Conservation (phyloP, 2,888 invertebrate genomes). For the Aromia moschata region DNA sequence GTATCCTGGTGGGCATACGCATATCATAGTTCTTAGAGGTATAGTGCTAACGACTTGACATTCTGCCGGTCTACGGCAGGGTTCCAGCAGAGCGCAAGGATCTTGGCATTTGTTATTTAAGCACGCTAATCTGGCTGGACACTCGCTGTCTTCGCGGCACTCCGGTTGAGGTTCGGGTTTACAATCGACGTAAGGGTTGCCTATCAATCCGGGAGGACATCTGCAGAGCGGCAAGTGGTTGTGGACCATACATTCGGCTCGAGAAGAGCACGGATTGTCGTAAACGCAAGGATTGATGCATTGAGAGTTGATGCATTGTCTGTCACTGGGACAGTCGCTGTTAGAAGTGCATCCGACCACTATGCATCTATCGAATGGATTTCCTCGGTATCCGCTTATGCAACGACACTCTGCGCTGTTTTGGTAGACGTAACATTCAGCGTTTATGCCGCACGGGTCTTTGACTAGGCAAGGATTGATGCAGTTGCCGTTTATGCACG, state of each 20-base stretch:
- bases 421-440: conserved; percentile 80
- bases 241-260: conserved; percentile 82
- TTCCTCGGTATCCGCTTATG: conserved; percentile 81
- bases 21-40: conserved; percentile 89
- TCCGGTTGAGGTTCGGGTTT: conserved; percentile 76
- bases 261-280: conserved; percentile 78
- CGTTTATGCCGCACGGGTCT: conserved; percentile 82
- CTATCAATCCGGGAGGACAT: conserved; percentile 78
- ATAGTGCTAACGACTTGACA: conserved; percentile 84
- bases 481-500: conserved; percentile 86
- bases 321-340: conserved; percentile 86
- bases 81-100: conserved; percentile 80
- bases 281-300: conserved; percentile 86
- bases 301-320: conserved; percentile 85
- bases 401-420: conserved; percentile 83
- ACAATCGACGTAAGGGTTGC: conserved; percentile 86
- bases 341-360: conserved; percentile 86
- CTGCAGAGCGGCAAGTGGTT: conserved; percentile 88
- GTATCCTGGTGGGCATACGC: conserved; percentile 89
- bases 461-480: conserved; percentile 85
- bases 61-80: conserved; percentile 81
- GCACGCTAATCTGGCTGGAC: conserved; percentile 82
- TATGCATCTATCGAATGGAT: conserved; percentile 77
- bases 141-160: conserved; percentile 84
- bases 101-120: conserved; percentile 83